Base-by-base conservation (phyloP, 2,113 vertebrate genomes). In the Prietella phreatophila region DNA sequence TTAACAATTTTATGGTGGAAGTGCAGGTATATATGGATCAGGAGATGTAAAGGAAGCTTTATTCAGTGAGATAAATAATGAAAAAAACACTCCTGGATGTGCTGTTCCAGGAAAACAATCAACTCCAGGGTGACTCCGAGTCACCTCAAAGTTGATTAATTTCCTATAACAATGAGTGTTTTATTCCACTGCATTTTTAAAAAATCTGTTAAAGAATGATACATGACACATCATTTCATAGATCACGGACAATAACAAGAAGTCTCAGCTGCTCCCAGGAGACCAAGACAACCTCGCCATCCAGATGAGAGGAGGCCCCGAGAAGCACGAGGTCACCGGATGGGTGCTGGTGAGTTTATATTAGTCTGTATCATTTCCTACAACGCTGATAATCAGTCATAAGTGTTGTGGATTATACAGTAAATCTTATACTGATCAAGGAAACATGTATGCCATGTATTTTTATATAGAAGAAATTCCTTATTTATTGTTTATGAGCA, bases 281-380 rank as follows among this genome's bases (percentile, higher is more conserved):
- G 97, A 99, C 92, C 92, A 95, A 65, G 97, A 98, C 65, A 99
- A 98, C 92, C 93, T 99, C 91, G 98, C 98, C 0, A 95, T 99
- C 87, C 98, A 99, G 94, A 97, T 96, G 2, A 94, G 97, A 1
- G 98, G 98, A 15, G 98, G 97, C 22, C 98, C 98, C 0, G 97
- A 99, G 91, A 99, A 99, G 86, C 97, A 98, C 0, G 96, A 99
- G 95, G 97, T 98, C 84, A 99, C 98, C 0, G 98, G 98, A 87
- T 99, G 98, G 98, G 97, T 99, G 39, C 96, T 99, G 89, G 98
- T 99, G 80, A 96, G 96, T 81, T 5, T 65, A 6, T 14, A 15
- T 8, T 53, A 17, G 8, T 11, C 22, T 20, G 67, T 25, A 3
- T n/a, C 27, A 1, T 47, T 76, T 76, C 22, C 10, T 20, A 36